Conservation (phyloP, 2,113 vertebrate genomes). For the Sapajus apella region DNA sequence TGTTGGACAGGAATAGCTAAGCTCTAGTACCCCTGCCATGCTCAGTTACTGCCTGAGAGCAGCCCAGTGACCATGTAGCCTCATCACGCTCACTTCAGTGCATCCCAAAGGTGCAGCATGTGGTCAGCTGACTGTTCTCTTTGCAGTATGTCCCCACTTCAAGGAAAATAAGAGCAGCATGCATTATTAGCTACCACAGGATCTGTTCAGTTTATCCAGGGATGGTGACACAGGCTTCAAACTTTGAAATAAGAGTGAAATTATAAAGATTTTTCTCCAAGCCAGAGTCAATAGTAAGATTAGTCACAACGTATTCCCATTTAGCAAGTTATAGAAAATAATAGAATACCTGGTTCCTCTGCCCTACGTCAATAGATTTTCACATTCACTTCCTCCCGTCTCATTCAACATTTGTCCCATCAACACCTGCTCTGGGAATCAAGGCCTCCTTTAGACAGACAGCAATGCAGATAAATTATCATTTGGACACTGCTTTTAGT, state of each 20-base stretch:
- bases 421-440: neutral
- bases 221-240: neutral
- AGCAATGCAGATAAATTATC: neutral
- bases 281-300: neutral
- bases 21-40: neutral
- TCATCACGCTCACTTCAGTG: neutral
- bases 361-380: neutral
- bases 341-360: neutral
- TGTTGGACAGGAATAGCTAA: neutral
- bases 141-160: neutral
- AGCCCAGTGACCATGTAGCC: neutral
- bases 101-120: neutral
- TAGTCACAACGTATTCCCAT: neutral
- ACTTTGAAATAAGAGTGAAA: neutral
- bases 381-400: neutral
- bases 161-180: neutral
- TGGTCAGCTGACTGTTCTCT: neutral
- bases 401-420: neutral
- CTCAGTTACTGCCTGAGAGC: neutral
- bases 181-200: neutral
- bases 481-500: neutral
- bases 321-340: neutral
- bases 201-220: neutral
- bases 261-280: constrained; percentile 12
- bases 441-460: neutral